phyloP scores from a whole-genome alignment of 23 tunicate species.

The Ascidia mentula region DNA sequence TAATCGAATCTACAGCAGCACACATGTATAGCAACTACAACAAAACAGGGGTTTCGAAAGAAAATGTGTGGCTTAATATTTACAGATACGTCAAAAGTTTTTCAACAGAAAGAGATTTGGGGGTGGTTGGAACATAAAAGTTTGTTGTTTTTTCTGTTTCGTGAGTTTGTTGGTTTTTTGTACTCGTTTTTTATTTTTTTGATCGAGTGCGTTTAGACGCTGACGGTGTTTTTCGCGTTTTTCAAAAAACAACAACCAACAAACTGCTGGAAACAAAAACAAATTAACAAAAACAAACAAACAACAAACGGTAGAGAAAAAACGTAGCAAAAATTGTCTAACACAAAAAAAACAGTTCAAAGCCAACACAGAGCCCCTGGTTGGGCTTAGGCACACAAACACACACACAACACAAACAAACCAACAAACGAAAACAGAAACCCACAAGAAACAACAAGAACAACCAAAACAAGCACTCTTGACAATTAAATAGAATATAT shows the following conservation, averaged over 20 bases:
- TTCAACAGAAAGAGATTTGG: background rate
- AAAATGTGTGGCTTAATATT: background rate
- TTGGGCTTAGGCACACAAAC: background rate
- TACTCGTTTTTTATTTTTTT: background rate
- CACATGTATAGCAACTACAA: background rate
- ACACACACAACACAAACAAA: background rate
- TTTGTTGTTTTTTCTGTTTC: background rate
- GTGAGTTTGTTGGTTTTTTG: background rate
- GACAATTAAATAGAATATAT: background rate
- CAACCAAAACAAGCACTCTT: no score
- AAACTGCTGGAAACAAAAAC: no score
- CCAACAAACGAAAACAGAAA: constrained; percentile 6
- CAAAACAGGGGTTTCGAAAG: background rate
- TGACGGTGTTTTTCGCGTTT: background rate
- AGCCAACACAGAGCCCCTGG: background rate
- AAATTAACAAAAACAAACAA: background rate
- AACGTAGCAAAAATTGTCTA: constrained; percentile 4
- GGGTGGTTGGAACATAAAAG: background rate
- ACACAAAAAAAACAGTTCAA: constrained; percentile 12
- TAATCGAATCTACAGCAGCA: background rate
- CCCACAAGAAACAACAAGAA: no score
- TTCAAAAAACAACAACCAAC: background rate
- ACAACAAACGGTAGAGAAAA: background rate
- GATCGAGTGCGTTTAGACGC: background rate
- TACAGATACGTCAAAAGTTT: background rate